Percentiles rank a stretch among this genome's conserved stretches.
Conservation (phyloP, 2,797 vertebrate genomes). For the Pseudochirops corinnae region DNA sequence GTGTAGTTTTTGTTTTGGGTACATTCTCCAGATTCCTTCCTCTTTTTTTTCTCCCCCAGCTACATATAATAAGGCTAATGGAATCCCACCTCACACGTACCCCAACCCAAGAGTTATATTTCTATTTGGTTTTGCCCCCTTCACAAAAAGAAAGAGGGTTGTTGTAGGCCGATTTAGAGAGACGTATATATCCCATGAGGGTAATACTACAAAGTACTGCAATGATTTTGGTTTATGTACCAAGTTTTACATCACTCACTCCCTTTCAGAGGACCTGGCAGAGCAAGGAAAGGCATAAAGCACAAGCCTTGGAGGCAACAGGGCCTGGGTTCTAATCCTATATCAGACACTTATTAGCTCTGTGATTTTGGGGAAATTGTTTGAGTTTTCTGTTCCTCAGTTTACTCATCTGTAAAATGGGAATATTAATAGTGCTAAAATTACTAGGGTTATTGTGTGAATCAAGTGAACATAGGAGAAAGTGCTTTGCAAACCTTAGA, state of each 20-base stretch:
- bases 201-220: background rate
- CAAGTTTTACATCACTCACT: background rate
- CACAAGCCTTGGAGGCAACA: background rate
- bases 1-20: too few species aligned
- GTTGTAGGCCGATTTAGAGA: background rate
- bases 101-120: background rate
- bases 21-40: too few species aligned
- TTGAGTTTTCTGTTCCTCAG: too few species aligned
- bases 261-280: background rate
- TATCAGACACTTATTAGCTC: too few species aligned
- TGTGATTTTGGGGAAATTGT: too few species aligned
- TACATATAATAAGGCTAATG: background rate
- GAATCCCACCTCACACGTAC: background rate
- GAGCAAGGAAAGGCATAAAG: background rate
- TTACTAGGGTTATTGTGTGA: too few species aligned
- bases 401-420: too few species aligned
- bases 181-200: rapidly evolving
- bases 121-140: background rate
- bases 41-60: background rate
- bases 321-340: background rate
- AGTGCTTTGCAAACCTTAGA: too few species aligned
- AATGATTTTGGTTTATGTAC: background rate
- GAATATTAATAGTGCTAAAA: too few species aligned
- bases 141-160: background rate
- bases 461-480: too few species aligned